Base-by-base conservation (phyloP, 2,113 vertebrate species). In the Halcyon senegalensis region DNA sequence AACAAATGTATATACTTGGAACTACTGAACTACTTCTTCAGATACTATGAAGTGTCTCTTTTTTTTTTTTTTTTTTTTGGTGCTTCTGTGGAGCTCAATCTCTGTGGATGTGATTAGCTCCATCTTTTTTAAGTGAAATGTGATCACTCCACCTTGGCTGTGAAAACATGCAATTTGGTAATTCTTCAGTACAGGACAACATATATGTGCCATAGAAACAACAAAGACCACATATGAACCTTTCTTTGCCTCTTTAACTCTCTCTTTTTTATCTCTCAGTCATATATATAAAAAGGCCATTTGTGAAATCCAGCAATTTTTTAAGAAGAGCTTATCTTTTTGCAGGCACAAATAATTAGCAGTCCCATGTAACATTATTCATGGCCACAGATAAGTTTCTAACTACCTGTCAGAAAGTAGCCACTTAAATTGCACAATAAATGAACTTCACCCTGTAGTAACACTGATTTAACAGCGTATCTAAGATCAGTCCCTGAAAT, bases 341-440 rank as follows among this genome's bases (percentile, higher is more conserved):
- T 67, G 43, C 43, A 92, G 76, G 33, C 77, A 82, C 56, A 88
- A 92, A 46, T 86, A 93, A 90, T 90, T 70, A 92, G 41, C 46
- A 63, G 73, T 72, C 46, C 73, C 84, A n/a, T 77, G 90, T 91
- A 90, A 90, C 33, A 67, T 0, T 93, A 88, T 43, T 80, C 51
- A 69, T 33, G 28, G 37, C 58, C 55, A 88, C 16, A 5, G 13
- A 43, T 75, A 89, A 68, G 33, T 60, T 93, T 91, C 84, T 85
- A 60, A 75, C 77, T 58, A 86, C 37, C 70, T 82, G 75, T 76
- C 50, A 73, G 39, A 35, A 95, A 96, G 31, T 31, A 82, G 69
- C 56, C 62, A 77, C 55, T 68, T 53, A 70, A 85, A 79, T 5
- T 69, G 44, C 41, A 76, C 44, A 80, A 12, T 50, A 81, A 84